These are phyloP conservation scores for Brachionus asplanchnoidis DNA, from an alignment of 1,140 invertebrate species.

Conservation along the genomic window DNA sequence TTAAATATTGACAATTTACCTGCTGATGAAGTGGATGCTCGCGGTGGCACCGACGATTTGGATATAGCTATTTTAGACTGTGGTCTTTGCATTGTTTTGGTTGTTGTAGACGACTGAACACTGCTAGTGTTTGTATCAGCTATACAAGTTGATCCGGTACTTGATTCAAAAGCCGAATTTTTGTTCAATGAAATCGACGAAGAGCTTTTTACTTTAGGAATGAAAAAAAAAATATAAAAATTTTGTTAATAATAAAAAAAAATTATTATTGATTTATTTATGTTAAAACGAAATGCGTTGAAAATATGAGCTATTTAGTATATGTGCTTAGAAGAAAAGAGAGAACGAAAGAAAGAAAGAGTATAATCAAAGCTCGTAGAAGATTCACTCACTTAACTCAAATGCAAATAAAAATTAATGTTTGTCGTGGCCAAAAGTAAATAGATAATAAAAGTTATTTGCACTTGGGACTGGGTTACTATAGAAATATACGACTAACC, in stretches of 20 bases:
- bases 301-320: neutral
- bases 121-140: neutral
- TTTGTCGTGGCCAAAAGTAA: neutral
- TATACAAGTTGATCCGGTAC: neutral
- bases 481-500: neutral
- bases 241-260: neutral
- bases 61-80: slow-evolving; percentile 1
- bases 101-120: neutral
- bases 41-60: neutral
- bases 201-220: slow-evolving; percentile 11
- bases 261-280: slow-evolving; percentile 25
- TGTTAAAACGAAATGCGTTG: neutral
- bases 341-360: neutral
- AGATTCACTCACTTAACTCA: neutral
- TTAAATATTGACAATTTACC: neutral
- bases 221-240: neutral
- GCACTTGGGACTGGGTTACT: neutral
- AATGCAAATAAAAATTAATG: neutral
- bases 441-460: neutral
- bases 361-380: neutral
- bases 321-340: neutral
- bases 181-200: slow-evolving; percentile 11
- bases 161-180: neutral
- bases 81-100: neutral
- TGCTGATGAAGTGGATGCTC: neutral